Base-by-base conservation (phyloP, 1,140 invertebrate species). In the Drosophila novamexicana region DNA sequence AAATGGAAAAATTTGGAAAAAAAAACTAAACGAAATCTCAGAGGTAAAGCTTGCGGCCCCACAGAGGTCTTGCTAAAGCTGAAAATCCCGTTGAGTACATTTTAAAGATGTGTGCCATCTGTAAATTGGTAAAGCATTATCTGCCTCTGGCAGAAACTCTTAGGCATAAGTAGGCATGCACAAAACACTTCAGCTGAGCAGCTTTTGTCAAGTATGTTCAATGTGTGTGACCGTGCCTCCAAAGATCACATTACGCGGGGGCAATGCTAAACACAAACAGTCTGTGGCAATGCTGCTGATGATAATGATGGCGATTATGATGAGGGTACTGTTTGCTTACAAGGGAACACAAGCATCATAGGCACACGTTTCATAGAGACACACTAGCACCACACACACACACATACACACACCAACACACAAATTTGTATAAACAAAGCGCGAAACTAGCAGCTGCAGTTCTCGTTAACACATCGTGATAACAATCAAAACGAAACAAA, bases 401-500 rank as follows among this genome's bases (percentile, higher is more conserved):
- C 42, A 45, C 34, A 69, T 63, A 64, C 37, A 14, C 44, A 67
- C 36, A 49, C 34, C 7, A 1, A 22, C 36, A 42, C 5, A 56
- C 53, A 36, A 7, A 18, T 12, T n/a, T 49, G 52, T 75, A 44
- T 58, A 85, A 81, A 75, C 82, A 70, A 64, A 81, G 64, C 83
- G 83, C 76, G 80, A 75, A 78, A 78, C 76, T 78, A 65, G 56
- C 72, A 63, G 50, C 66, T 59, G 73, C 59, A 52, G 44, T 64
- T 70, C 56, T 70, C 66, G 72, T 70, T 70, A 70, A 75, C 72
- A 75, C 72, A 70, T 70, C 18, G 68, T 79, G 83, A 86, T 86
- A 88, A 70, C 79, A 82, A 88, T 86, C 82, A 79, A 69, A 61
- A 52, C 64, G 76, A 77, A 86, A 88, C 83, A 86, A 88, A 84